phyloP scores from a whole-genome alignment of 2,888 invertebrate species.

The Aplocera efformata region DNA sequence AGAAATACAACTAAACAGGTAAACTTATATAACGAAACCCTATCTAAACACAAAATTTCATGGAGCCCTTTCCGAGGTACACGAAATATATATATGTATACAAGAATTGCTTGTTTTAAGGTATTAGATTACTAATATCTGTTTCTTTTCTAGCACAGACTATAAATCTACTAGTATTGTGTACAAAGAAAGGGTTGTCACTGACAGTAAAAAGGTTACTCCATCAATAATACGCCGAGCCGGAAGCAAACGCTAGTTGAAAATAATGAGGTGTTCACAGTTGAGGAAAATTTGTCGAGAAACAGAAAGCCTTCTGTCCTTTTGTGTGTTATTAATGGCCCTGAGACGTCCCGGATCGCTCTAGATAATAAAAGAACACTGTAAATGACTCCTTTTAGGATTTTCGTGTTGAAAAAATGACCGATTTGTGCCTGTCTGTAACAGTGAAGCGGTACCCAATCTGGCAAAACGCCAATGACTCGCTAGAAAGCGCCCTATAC shows the following conservation, averaged over 20 bases:
- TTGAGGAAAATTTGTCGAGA: constrained; percentile 45
- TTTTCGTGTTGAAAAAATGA: constrained; percentile 37
- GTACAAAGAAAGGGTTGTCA: too few species aligned
- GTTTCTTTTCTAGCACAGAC: too few species aligned
- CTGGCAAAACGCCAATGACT: constrained; percentile 6
- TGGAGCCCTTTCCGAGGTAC: too few species aligned
- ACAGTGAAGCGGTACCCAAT: constrained; percentile 23
- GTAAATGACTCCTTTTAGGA: constrained; percentile 47
- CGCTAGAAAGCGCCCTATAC: too few species aligned
- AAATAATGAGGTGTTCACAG: constrained; percentile 54
- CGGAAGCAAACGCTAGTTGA: constrained; percentile 25
- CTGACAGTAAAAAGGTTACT: too few species aligned
- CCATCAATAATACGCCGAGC: neutral
- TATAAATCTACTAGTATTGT: too few species aligned
- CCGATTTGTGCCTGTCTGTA: constrained; percentile 42
- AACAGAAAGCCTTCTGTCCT: constrained; percentile 43
- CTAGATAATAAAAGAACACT: constrained; percentile 52
- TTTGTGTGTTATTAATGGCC: constrained; percentile 52
- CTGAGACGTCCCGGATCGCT: constrained; percentile 38
- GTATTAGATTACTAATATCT: too few species aligned
- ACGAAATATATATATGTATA: too few species aligned
- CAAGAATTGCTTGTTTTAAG: too few species aligned
- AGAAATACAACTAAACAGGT: too few species aligned
- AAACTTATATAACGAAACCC: too few species aligned
- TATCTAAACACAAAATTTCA: too few species aligned